Evolutionary conservation across 2,888 invertebrate genomes (phyloP), one percentile per base, ranked within the genome.

Genomic region (Acleris emargana): DNA sequence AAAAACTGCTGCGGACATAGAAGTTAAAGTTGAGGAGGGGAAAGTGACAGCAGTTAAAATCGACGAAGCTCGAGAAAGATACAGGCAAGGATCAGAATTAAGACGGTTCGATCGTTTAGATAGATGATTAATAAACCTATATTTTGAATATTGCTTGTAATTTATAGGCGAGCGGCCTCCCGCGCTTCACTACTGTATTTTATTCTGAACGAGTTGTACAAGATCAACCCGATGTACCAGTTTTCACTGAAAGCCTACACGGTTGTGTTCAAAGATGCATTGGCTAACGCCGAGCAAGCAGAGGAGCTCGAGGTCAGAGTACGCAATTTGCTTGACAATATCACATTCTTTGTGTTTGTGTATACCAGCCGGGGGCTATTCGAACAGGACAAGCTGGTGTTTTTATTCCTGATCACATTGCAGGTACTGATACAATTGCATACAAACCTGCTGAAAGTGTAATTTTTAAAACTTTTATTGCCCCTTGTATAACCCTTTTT

Each of bases 171-270:
- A 6, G 98, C 97, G 0, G 98, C 98, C 0, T 93, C 95, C 0
- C 90, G 98, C 68, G 98, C 98, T 0, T 98, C 98, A 0, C 93
- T 99, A 0, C 93, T 99, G 1, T 99, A 99, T 86, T 99, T 99
- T 83, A 97, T 98, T 68, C 91, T 99, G 68, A 98, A 97, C 80
- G 98, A 99, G 77, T 87, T 99, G 57, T 94, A 96, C 88, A 97
- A 97, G 86, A 98, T 99, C 76, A 98, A 98, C 86, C 97, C 97
- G 52, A 97, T 99, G 82, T 99, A 99, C 87, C 98, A 98, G 85
- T 99, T 99, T 89, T 98, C 98, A 0, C 88, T 99, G 63, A 98
- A 98, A 87, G 97, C 98, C 0, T 98, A 98, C 90, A 97, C 96
- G 74, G 96, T 96, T 0, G 98, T 98, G 3, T 98, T 98, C 86